Percentiles rank a stretch among this genome's conserved stretches.
Conservation (phyloP, 2,113 vertebrate genomes). For the Nesogale talazaci region DNA sequence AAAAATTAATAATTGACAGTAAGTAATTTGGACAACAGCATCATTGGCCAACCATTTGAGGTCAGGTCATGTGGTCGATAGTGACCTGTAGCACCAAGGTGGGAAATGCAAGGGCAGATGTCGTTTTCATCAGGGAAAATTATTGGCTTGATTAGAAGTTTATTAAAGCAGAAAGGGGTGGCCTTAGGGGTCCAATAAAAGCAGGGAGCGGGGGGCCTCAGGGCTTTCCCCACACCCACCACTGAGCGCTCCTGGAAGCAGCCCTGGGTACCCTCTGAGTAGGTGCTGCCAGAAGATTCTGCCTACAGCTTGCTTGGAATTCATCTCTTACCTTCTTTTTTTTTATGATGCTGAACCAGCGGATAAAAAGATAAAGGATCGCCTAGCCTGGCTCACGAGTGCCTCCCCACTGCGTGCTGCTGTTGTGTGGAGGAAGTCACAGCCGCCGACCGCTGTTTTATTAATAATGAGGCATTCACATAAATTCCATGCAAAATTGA, state of each 20-base stretch:
- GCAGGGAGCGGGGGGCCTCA: not conserved
- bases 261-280: not conserved
- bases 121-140: not conserved
- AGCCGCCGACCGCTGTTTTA: conserved; percentile 83
- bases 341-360: conserved; percentile 62
- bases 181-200: not conserved
- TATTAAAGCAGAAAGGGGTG: not conserved
- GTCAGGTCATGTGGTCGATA: not conserved
- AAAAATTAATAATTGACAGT: conserved; percentile 16
- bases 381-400: conserved; percentile 18
- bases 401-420: conserved; percentile 74
- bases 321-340: conserved; percentile 43
- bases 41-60: not conserved
- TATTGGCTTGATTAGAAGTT: conserved; percentile 22
- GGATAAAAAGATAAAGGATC: conserved; percentile 73
- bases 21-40: not conserved
- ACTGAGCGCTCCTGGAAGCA: not conserved
- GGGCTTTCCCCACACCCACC: not conserved
- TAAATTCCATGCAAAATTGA: conserved; percentile 88
- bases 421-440: conserved; percentile 69
- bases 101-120: not conserved
- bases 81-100: not conserved
- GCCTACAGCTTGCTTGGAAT: conserved; percentile 45
- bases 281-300: not conserved
- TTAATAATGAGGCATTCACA: conserved; percentile 86